Evolutionary conservation across 2,113 vertebrate genomes (phyloP), one percentile per base, ranked within the genome.

Genomic region (Nothocercus julius): DNA sequence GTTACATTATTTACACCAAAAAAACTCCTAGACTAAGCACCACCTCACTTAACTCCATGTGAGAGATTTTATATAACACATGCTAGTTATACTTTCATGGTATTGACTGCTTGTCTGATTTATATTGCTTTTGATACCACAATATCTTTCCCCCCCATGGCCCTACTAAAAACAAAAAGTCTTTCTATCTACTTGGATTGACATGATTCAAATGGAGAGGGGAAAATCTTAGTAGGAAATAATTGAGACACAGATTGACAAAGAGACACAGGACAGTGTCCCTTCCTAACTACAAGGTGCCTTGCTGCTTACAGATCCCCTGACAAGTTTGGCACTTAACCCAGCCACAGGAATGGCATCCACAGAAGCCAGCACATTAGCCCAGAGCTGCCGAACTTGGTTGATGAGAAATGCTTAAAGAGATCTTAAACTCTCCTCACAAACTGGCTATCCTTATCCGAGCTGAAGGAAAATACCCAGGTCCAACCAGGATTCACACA

Each of bases 271-370:
- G 51, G 34, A 66, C 89, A 53, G 32, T 90, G 56, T 86, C 73
- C 56, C 17, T 56, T 82, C 28, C 70, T 73, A 94, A 95, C 91
- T 82, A 87, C 86, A 74, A 78, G 88, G 92, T 91, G 89, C 95
- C 92, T 91, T 20, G 36, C 44, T 95, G 92, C 86, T 88, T 95
- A 87, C 77, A 82, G 53, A 89, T 93, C 11, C 47, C 73, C 53
- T 89, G 92, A 96, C 90, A 74, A 93, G 77, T 76, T 91, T 30
- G 76, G 28, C 72, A 78, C 67, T 94, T 82, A 79, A 92, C 89
- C 89, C 87, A 82, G 40, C 86, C 92, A 72, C 86, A 92, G 67
- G 74, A 97, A 91, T 85, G 77, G 89, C 74, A 93, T 77, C 82
- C 92, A 87, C 92, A 94, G 87, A 96, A 93, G 38, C 66, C 84